Evolutionary conservation across 1,140 invertebrate genomes (phyloP).

Genomic region (Rhagoletis zephyria): DNA sequence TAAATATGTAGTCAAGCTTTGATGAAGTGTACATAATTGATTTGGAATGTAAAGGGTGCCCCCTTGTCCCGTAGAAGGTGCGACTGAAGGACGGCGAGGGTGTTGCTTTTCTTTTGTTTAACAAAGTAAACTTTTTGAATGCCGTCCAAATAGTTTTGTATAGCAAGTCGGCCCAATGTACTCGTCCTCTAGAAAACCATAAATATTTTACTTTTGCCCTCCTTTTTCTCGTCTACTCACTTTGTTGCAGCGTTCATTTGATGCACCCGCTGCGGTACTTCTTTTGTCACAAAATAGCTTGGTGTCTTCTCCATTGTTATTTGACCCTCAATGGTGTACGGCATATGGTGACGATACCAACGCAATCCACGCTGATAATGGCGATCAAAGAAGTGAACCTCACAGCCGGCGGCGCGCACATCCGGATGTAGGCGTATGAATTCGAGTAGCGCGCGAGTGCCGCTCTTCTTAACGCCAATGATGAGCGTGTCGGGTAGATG

Average conservation of each 20-base stretch:
- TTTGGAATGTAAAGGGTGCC: too few relatives aligned
- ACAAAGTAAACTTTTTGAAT: too few relatives aligned
- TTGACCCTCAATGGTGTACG: constrained; percentile 85
- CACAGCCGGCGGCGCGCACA: constrained; percentile 87
- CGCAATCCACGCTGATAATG: constrained; percentile 88
- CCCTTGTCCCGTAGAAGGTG: too few relatives aligned
- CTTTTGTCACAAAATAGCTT: constrained; percentile 92
- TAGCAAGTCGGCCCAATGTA: too few relatives aligned
- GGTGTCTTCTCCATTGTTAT: constrained; percentile 97
- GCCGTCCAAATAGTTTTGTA: too few relatives aligned
- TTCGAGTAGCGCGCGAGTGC: constrained; percentile 89
- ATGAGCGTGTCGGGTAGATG: constrained; percentile 89
- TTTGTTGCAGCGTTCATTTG: constrained; percentile 90
- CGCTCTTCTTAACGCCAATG: constrained; percentile 93
- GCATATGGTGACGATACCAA: constrained; percentile 93
- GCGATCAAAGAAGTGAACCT: constrained; percentile 92
- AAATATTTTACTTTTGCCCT: not conserved
- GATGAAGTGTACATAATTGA: too few relatives aligned
- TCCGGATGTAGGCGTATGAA: constrained; percentile 90
- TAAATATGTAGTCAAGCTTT: too few relatives aligned
- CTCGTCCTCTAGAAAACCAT: too few relatives aligned
- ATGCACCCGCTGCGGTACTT: constrained; percentile 87
- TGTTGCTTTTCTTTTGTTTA: too few relatives aligned
- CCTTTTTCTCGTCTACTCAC: constrained; percentile 59
- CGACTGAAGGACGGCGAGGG: too few relatives aligned